Evolutionary conservation across 2,888 invertebrate species (phyloP).

Genomic region (Steinernema carpocapsae): DNA sequence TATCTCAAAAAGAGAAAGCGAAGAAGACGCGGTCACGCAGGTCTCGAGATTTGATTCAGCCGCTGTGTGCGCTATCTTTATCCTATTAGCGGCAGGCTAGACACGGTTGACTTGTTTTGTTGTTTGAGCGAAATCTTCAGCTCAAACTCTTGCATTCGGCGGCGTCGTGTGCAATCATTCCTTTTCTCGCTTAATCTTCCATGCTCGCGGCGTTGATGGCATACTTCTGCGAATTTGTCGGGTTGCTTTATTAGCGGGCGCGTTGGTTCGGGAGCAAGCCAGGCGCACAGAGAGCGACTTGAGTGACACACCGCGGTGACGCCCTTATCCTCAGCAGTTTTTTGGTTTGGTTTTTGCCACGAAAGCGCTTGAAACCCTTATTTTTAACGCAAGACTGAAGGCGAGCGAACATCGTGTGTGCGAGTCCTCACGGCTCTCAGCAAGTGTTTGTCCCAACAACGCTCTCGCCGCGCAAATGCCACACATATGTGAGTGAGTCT

Average conservation of each 20-base stretch:
- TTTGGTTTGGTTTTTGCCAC: constrained; percentile 2
- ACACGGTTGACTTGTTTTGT: constrained; percentile 14
- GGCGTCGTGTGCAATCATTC: not conserved
- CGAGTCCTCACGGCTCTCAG: constrained; percentile 26
- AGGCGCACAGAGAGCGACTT: not conserved
- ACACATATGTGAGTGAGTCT: constrained; percentile 32
- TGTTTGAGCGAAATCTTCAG: constrained; percentile 5
- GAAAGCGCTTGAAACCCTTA: constrained; percentile 30
- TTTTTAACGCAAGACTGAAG: constrained; percentile 7
- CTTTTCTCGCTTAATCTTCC: constrained; percentile 7
- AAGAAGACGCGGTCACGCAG: not conserved
- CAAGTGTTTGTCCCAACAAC: constrained; percentile 33
- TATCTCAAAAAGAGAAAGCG: not conserved
- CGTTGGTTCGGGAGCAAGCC: not conserved
- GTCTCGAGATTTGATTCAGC: constrained; percentile 5
- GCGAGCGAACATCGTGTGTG: constrained; percentile 17
- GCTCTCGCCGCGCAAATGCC: constrained; percentile 32
- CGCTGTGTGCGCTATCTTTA: constrained; percentile 27
- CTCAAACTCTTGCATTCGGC: not conserved
- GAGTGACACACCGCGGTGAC: constrained; percentile 21
- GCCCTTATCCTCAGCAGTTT: not conserved
- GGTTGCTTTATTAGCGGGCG: constrained; percentile 1
- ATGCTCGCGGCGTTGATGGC: not conserved
- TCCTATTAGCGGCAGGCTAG: constrained; percentile 26
- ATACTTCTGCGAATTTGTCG: not conserved